Percentiles rank a stretch among this genome's conserved stretches.
These are phyloP conservation scores for Nephrotoma flavescens DNA, from an alignment of 2,888 invertebrate genomes.

Conservation along the genomic window DNA sequence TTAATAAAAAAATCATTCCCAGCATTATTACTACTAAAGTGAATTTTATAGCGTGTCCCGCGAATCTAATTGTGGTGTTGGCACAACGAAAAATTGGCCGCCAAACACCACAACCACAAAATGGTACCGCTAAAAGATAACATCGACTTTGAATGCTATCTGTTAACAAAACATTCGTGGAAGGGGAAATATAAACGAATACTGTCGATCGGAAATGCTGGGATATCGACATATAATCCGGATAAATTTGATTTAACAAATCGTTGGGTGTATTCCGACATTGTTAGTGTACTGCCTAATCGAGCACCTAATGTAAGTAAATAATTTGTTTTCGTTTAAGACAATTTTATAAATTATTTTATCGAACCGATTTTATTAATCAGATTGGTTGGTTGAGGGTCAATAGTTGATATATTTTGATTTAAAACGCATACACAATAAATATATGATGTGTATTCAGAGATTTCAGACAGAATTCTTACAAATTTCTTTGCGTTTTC, in stretches of 20 bases:
- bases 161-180: conserved; percentile 97
- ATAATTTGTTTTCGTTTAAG: neutral
- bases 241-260: conserved; percentile 80
- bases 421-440: neutral
- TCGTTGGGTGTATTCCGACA: conserved; percentile 76
- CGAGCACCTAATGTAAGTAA: conserved; percentile 34
- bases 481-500: neutral
- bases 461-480: neutral
- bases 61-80: neutral
- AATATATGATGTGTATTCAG: neutral
- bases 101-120: conserved; percentile 1
- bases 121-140: conserved; percentile 49
- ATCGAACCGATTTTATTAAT: neutral
- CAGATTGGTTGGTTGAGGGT: neutral
- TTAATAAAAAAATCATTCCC: neutral
- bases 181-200: conserved; percentile 98
- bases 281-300: conserved; percentile 52
- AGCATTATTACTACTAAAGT: neutral
- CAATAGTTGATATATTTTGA: neutral
- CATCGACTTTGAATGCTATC: conserved; percentile 90
- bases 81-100: neutral
- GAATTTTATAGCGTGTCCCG: neutral
- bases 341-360: neutral
- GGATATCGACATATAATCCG: conserved; percentile 97
- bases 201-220: conserved; percentile 88